Percentiles rank a stretch among this genome's conserved stretches.
phyloP scores from a whole-genome alignment of 2,888 invertebrate genomes.

The Drosophila ustulata region DNA sequence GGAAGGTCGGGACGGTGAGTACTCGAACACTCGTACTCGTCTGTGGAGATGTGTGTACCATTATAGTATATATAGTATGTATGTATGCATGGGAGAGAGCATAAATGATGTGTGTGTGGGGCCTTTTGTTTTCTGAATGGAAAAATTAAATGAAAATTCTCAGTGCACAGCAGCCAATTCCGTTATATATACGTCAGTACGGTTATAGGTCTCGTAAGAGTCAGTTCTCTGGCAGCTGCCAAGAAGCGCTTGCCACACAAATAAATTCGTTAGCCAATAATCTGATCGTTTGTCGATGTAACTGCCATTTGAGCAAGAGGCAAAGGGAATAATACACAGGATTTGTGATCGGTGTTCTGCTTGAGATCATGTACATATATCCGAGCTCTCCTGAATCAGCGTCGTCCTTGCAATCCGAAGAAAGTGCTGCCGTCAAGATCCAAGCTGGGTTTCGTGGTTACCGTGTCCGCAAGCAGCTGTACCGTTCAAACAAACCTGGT shows the following conservation, averaged over 20 bases:
- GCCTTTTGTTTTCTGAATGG: slow-evolving; percentile 76
- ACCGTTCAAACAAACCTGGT: slow-evolving; percentile 51
- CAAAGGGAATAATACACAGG: slow-evolving; percentile 9
- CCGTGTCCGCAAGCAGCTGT: slow-evolving; percentile 86
- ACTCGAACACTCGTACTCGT: slow-evolving; percentile 2
- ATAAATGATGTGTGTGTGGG: slow-evolving; percentile 46
- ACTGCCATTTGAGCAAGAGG: slow-evolving; percentile 5
- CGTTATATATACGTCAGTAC: slow-evolving; percentile 65
- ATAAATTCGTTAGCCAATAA: slow-evolving; percentile 15
- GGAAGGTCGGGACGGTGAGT: slow-evolving; percentile 17
- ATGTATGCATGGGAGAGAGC: slow-evolving; percentile 26
- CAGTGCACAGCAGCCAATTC: slow-evolving; percentile 62
- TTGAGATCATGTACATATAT: slow-evolving; percentile 84
- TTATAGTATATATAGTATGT: slow-evolving; percentile 1
- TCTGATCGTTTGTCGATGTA: slow-evolving; percentile 29
- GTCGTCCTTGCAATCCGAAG: slow-evolving; percentile 79
- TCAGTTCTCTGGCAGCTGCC: slow-evolving; percentile 47
- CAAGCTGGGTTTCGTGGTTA: slow-evolving; percentile 87
- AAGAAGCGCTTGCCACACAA: slow-evolving; percentile 16
- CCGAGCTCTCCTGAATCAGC: slow-evolving; percentile 84
- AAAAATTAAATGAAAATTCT: slow-evolving; percentile 72
- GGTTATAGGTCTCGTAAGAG: slow-evolving; percentile 67
- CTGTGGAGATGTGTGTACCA: slow-evolving; percentile 3
- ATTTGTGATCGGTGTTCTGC: slow-evolving; percentile 31
- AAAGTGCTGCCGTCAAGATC: slow-evolving; percentile 86